Conservation (phyloP, 2,797 vertebrate species). For the Ceyx erithaca region DNA sequence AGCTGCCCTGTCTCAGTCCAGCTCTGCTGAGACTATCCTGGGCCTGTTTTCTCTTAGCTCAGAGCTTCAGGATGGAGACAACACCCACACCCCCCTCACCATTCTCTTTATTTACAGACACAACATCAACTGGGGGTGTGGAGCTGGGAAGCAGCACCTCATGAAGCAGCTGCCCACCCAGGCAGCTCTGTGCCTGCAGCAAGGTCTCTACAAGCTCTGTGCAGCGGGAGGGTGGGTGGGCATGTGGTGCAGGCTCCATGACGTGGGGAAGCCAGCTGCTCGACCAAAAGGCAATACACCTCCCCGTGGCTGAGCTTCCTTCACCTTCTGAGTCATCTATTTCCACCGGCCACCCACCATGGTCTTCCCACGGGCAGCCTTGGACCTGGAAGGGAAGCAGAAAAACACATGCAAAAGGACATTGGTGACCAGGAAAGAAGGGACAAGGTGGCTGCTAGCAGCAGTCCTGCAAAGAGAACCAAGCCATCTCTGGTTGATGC, state of each 20-base stretch:
- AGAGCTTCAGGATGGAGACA: background rate
- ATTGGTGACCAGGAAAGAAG: background rate
- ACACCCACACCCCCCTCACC: background rate
- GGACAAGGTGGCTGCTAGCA: background rate
- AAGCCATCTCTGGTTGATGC: accelerated
- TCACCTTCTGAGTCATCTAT: constrained; percentile 1
- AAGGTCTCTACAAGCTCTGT: background rate
- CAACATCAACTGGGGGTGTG: background rate
- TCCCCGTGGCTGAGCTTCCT: background rate
- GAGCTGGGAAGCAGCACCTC: background rate
- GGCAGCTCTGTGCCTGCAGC: background rate
- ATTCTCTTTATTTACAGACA: constrained; percentile 75
- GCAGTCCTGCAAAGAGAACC: background rate
- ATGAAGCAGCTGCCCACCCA: background rate
- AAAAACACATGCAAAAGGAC: background rate
- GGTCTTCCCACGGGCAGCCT: constrained; percentile 69
- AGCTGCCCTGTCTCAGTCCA: accelerated
- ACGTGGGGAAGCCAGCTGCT: background rate
- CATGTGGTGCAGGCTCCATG: background rate
- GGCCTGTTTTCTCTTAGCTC: background rate
- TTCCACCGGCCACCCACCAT: constrained; percentile 72
- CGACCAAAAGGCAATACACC: background rate
- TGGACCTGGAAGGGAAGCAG: constrained; percentile 43
- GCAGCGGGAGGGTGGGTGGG: background rate
- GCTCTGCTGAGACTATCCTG: background rate